Evolutionary conservation across 2,888 invertebrate species (phyloP), one percentile per base, ranked within the genome.

Genomic region (Sabatieria punctata): DNA sequence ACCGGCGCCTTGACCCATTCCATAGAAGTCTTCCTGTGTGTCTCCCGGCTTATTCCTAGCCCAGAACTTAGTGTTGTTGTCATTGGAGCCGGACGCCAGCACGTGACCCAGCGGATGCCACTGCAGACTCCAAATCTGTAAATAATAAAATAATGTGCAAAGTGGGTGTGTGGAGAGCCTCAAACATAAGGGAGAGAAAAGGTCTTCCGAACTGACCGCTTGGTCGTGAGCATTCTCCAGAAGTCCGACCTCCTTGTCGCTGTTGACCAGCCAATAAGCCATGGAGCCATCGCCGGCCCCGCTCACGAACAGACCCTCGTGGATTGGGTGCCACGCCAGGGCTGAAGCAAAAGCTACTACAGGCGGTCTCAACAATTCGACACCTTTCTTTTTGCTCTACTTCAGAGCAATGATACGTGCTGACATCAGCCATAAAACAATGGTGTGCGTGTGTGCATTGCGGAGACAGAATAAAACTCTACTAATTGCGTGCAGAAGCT

Each of bases 91-190:
- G 2, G 95, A 91, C 63, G 91, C 93, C 27, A 99, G 73, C 59
- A 99, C 95, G 63, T 99, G 97, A 1, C 97, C 97, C 19, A 97
- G 72, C 1, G 97, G 97, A 74, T 99, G 97, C 97, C 97, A 99
- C 26, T 91, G 89, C 64, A 97, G 74, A 15, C 89, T 86, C 97
- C 97, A 99, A 2, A 97, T 91, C 64, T 93, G 91, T 61, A 88
- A 89, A 30, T 11, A 30, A 30, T n/a, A n/a, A n/a, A n/a, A n/a
- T n/a, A n/a, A n/a, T n/a, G n/a, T n/a, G n/a, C n/a, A n/a, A n/a
- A n/a, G n/a, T n/a, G n/a, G n/a, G n/a, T n/a, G n/a, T n/a, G n/a
- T n/a, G n/a, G n/a, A n/a, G n/a, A n/a, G n/a, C n/a, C n/a, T n/a
- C n/a, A n/a, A n/a, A n/a, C n/a, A n/a, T n/a, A n/a, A n/a, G n/a